Conservation (phyloP, 2,888 invertebrate species). For the Minunthozetes semirufus region DNA sequence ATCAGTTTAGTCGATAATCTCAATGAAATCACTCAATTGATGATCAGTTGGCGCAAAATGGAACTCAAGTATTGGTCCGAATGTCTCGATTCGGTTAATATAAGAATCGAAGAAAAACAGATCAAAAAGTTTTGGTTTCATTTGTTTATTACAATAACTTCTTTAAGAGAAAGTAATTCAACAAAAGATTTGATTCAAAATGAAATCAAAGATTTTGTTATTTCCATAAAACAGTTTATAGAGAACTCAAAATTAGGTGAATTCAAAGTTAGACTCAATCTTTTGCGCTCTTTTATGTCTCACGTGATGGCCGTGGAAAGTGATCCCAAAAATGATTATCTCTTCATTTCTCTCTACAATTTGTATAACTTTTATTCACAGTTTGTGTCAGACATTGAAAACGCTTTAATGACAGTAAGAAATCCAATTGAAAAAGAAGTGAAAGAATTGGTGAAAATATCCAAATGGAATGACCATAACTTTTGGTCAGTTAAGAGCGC, state of each 20-base stretch:
- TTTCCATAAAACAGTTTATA: conserved; percentile 70
- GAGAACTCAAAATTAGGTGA: conserved; percentile 76
- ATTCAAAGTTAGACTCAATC: conserved; percentile 66
- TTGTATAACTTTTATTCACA: conserved; percentile 74
- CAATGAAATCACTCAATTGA: conserved; percentile 66
- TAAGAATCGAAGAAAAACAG: conserved; percentile 30
- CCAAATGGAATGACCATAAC: conserved; percentile 87
- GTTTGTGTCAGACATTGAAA: conserved; percentile 61
- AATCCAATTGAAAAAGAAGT: conserved; percentile 83
- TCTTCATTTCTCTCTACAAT: conserved; percentile 59
- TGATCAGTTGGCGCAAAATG: conserved; percentile 81
- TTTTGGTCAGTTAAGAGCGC: conserved; percentile 88
- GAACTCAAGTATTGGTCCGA: conserved; percentile 60
- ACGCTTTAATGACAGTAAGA: conserved; percentile 61
- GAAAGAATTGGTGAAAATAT: conserved; percentile 87
- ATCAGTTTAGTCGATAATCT: conserved; percentile 71
- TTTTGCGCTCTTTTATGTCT: conserved; percentile 62
- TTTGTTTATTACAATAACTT: conserved; percentile 64
- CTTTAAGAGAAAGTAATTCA: conserved; percentile 52
- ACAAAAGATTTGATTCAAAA: background rate
- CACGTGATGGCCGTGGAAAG: conserved; percentile 27
- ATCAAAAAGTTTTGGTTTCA: conserved; percentile 81
- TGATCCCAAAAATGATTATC: background rate
- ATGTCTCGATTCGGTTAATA: conserved; percentile 37
- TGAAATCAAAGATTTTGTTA: conserved; percentile 48